Base-by-base conservation (phyloP, 1,140 invertebrate genomes). In the Drosophila yakuba region DNA sequence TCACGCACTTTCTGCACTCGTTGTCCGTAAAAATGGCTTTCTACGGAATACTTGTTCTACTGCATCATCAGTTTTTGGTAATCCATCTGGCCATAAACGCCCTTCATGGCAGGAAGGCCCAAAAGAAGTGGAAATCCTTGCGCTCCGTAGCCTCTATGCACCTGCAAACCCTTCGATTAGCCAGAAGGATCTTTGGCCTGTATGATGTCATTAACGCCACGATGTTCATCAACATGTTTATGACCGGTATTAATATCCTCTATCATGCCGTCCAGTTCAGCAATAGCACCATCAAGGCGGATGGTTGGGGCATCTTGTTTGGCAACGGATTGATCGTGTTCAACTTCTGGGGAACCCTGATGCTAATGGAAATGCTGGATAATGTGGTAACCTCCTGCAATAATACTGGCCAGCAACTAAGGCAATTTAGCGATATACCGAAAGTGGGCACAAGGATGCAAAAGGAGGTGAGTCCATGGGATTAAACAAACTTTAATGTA, bases 261-360 rank as follows among this genome's bases (percentile, higher is more conserved):
- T 88, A 88, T 23, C 84, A 88, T 23, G 83, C 84, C 1, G 76
- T 88, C 0, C 83, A 89, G 32, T 89, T 38, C 38, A 36, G 43
- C n/a, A 84, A 89, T 17, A 4, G 58, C 0, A 44, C 50, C 2
- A 89, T 89, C 5, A 36, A 74, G 23, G 60, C 67, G 3, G 25
- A 60, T 23, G 17, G 7, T 4, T 52, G 44, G 59, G 67, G 62
- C 5, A 2, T 28, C 0, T 0, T 67, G 0, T 39, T 77, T 25
- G 83, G 84, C 4, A 55, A 77, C 3, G 51, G 45, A 1, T 51
- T 88, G 10, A 28, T 88, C 1, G 0, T 57, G 0, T 62, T 50
- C 15, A 79, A 67, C 20, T 0, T 44, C 5, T 68, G 43, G 20
- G 57, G 44, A 0, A 51, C 60, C 1, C 4, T 67, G 4, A 12